Conservation (phyloP, 1,140 invertebrate species). For the Orius insidiosus region DNA sequence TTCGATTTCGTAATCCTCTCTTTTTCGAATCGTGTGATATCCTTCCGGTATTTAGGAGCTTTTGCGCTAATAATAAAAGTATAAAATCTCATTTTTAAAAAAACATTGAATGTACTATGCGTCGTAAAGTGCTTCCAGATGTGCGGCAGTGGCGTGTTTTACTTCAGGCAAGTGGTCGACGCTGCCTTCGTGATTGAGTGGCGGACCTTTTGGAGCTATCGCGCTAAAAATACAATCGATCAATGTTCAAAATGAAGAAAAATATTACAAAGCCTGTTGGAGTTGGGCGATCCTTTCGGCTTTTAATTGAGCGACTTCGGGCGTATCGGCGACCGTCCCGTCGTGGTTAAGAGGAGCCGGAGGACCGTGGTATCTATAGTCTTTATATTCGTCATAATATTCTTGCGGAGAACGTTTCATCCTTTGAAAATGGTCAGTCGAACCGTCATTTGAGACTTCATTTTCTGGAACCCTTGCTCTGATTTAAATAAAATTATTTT, state of each 20-base stretch:
- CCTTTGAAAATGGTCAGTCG: no score
- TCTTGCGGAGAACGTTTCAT: no score
- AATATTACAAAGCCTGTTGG: neutral
- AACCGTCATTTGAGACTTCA: no score
- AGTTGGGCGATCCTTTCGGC: neutral
- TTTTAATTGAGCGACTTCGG: neutral
- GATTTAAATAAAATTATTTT: no score
- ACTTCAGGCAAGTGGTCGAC: neutral
- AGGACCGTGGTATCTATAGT: conserved; percentile 1
- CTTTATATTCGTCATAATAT: no score
- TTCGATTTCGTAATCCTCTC: no score
- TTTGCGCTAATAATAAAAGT: no score
- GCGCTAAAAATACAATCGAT: neutral
- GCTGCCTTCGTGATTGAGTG: neutral
- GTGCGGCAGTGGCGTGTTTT: neutral
- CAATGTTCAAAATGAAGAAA: no score
- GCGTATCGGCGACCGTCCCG: neutral
- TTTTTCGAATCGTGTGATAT: no score
- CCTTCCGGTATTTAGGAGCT: no score
- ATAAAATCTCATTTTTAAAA: neutral
- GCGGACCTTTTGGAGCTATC: neutral
- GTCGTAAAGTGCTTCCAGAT: neutral
- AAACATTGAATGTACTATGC: neutral
- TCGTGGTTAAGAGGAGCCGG: conserved; percentile 1
- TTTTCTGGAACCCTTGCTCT: no score